Conservation (phyloP, 2,797 vertebrate species). For the Columba guinea region DNA sequence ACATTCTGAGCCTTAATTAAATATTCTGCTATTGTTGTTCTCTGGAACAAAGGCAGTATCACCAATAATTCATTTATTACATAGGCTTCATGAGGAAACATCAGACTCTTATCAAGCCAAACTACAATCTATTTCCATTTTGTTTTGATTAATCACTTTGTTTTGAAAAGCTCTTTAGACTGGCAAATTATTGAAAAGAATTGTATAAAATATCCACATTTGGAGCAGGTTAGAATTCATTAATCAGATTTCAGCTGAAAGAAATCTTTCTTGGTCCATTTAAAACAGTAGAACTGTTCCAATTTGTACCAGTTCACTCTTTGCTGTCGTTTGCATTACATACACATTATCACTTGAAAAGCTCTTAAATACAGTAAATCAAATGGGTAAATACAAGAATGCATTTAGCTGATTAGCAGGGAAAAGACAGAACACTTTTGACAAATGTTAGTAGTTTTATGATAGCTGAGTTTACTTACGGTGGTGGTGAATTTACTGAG, state of each 20-base stretch:
- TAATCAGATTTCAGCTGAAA: background rate
- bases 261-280: background rate
- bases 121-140: background rate
- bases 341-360: background rate
- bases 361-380: background rate
- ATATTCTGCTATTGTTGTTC: background rate
- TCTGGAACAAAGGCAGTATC: background rate
- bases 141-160: background rate
- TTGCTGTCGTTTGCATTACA: background rate
- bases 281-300: background rate
- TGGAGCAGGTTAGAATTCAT: background rate
- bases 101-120: background rate
- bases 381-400: background rate
- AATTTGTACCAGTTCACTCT: background rate
- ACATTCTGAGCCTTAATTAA: background rate
- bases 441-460: slow-evolving; percentile 16
- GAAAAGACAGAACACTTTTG: background rate
- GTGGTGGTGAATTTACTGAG: background rate
- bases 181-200: background rate
- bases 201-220: background rate
- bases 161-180: background rate
- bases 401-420: background rate
- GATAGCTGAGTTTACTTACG: slow-evolving; percentile 29
- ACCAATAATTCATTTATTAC: background rate
- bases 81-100: background rate